Base-by-base conservation (phyloP, 2,888 invertebrate genomes). In the Leptopilina drosophilae region DNA sequence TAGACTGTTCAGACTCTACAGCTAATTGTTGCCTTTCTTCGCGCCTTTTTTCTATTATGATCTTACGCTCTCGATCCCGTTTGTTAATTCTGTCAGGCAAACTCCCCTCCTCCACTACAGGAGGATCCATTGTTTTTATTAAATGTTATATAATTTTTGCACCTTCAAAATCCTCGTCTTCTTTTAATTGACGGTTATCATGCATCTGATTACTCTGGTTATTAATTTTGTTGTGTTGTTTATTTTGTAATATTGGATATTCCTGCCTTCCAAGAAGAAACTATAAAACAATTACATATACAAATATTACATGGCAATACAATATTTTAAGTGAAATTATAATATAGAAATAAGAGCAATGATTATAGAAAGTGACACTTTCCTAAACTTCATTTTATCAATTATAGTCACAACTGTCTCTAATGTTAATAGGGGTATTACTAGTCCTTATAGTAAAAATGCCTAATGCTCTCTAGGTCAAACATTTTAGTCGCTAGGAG, bases 1-100 rank as follows among this genome's bases (percentile, higher is more conserved):
- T 95, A 75, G 95, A 93, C 88, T 94, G 95, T 91, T 95, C 95
- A 84, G 94, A 93, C 80, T 94, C 94, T 5, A 95, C 94, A 80
- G 93, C 93, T 20, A 93, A 92, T 83, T 94, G 93, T 87, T 94
- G 94, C 87, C 94, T 94, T 77, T 94, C 94, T 86, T 94, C 94
- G 85, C 94, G 94, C 78, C 94, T 94, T 88, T 94, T 94, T 86
- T 95, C 94, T 83, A 95, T 92, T 87, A 94, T 94, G 85, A 94
- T 93, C 90, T 94, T 93, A 14, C 95, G 93, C 87, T 95, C 95
- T 79, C 94, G 93, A 87, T 95, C 95, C 81, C 95, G 92, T 87
- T 92, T 92, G 49, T 87, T 92, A 80, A 94, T 90, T 46, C 92
- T 90, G 80, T 92, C 93, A 0, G 92, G 89, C 79, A 93, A 88